These are phyloP conservation scores for Moxostoma hubbsi DNA, from an alignment of 2,797 vertebrate genomes.

Conservation along the genomic window DNA sequence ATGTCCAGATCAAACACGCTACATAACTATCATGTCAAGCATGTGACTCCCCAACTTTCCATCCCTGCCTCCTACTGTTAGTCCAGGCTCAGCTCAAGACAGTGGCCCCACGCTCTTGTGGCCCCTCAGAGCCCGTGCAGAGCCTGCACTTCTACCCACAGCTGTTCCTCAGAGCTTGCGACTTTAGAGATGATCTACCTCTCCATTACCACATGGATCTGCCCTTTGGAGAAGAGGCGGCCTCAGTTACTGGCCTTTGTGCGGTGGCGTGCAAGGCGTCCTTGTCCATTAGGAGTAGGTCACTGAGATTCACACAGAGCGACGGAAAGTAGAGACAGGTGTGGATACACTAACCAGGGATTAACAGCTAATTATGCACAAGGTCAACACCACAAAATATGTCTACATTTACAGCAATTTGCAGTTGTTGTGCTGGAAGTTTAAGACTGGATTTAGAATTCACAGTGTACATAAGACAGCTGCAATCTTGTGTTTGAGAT, in stretches of 20 bases:
- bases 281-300: slow-evolving; percentile 63
- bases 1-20: not conserved
- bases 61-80: slow-evolving; percentile 15
- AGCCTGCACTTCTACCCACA: slow-evolving; percentile 56
- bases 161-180: slow-evolving; percentile 74
- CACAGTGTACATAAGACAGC: not conserved
- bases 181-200: slow-evolving; percentile 73
- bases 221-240: slow-evolving; percentile 66
- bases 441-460: not conserved
- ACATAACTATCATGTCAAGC: slow-evolving; percentile 11
- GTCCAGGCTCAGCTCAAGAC: slow-evolving; percentile 28
- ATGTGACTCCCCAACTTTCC: slow-evolving; percentile 36
- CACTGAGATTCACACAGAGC: slow-evolving; percentile 65
- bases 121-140: slow-evolving; percentile 2
- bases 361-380: slow-evolving; percentile 39
- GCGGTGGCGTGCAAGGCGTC: slow-evolving; percentile 53
- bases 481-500: not conserved
- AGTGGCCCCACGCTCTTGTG: not conserved
- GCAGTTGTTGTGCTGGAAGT: slow-evolving; percentile 5
- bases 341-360: slow-evolving; percentile 29
- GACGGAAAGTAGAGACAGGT: slow-evolving; percentile 43
- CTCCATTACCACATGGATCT: slow-evolving; percentile 69
- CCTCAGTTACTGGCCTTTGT: slow-evolving; percentile 40
- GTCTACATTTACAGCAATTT: slow-evolving; percentile 5
- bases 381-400: slow-evolving; percentile 26